Percentiles rank a stretch among this genome's conserved stretches.
Conservation (phyloP, 2,797 vertebrate species). For the Acanthopagrus latus region DNA sequence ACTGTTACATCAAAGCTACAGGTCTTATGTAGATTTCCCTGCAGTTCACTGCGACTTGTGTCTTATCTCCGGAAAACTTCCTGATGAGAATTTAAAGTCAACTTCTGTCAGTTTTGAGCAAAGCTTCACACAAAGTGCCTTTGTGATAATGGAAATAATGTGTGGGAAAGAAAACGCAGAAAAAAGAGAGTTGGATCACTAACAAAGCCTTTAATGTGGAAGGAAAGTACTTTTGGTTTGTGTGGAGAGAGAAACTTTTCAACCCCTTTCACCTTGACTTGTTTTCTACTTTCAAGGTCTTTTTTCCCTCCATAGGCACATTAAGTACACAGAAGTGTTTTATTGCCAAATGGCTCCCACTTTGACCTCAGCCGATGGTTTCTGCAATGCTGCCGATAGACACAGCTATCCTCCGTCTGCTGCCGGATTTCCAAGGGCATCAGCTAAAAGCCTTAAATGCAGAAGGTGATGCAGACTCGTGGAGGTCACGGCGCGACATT, state of each 20-base stretch:
- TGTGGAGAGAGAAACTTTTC: constrained; percentile 5
- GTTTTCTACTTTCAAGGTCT: constrained; percentile 20
- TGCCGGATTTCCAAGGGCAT: neutral
- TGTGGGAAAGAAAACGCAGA: constrained; percentile 23
- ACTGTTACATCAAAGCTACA: constrained; percentile 11
- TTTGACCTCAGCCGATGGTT: constrained; percentile 8
- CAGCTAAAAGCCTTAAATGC: constrained; percentile 28
- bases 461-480: constrained; percentile 27
- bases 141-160: constrained; percentile 11
- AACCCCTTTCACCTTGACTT: neutral
- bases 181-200: neutral
- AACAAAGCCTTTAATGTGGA: constrained; percentile 4
- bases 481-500: constrained; percentile 12
- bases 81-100: constrained; percentile 36
- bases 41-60: constrained; percentile 20
- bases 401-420: neutral
- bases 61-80: constrained; percentile 22
- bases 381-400: constrained; percentile 16
- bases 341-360: neutral
- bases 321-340: constrained; percentile 13
- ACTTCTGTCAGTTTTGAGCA: constrained; percentile 16
- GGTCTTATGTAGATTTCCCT: constrained; percentile 13
- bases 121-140: neutral
- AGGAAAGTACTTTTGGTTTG: constrained; percentile 2
- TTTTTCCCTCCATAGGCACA: neutral